These are phyloP conservation scores for Lithophane leautieri DNA, from an alignment of 2,888 invertebrate genomes.

Conservation along the genomic window DNA sequence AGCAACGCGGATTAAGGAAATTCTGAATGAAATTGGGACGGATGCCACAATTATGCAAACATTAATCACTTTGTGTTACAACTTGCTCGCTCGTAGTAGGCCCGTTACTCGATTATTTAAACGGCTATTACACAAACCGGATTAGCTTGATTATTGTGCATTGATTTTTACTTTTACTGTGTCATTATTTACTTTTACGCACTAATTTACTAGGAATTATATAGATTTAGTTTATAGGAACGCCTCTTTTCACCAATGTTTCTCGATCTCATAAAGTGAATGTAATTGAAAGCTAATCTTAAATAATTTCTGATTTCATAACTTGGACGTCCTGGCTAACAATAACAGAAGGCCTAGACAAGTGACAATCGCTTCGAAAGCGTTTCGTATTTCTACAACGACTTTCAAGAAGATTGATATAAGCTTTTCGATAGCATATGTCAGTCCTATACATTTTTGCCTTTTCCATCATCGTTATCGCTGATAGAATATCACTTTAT, in stretches of 20 bases:
- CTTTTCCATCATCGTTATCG: no score
- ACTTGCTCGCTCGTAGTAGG: constrained; percentile 60
- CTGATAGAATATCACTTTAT: no score
- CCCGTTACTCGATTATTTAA: constrained; percentile 41
- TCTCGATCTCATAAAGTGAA: background rate
- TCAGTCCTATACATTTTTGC: no score
- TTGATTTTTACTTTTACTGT: constrained; percentile 22
- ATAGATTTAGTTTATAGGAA: background rate
- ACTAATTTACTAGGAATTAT: background rate
- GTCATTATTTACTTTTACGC: constrained; percentile 8
- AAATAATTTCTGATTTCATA: background rate
- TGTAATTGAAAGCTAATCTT: background rate
- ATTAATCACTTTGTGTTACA: constrained; percentile 65
- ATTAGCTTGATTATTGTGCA: constrained; percentile 27
- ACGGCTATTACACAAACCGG: constrained; percentile 39
- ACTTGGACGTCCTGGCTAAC: background rate
- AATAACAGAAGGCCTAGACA: no score
- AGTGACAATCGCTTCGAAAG: no score
- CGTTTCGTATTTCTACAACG: no score
- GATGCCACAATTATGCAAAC: constrained; percentile 69
- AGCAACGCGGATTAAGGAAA: constrained; percentile 71
- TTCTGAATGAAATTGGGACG: constrained; percentile 68
- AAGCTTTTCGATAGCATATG: no score
- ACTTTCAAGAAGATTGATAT: no score
- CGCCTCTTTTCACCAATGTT: background rate